Conservation (phyloP, 64 coral and sea anemone species). For the Astreopora myriophthalma region DNA sequence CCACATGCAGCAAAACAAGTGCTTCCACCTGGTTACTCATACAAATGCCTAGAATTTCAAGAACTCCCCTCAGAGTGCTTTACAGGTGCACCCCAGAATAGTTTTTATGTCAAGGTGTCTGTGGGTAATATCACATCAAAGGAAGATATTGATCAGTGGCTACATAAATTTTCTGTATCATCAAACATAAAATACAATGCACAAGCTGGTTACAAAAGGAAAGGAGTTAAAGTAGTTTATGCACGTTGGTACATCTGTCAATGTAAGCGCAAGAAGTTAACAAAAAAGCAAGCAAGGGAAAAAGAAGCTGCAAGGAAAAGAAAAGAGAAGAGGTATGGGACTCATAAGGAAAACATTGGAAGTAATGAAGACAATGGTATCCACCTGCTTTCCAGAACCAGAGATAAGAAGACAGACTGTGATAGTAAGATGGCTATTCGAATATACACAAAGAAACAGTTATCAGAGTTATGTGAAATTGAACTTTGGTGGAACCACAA, state of each 20-base stretch:
- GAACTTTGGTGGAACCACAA: conserved; percentile 33
- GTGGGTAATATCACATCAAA: conserved; percentile 56
- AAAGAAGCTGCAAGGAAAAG: conserved; percentile 23
- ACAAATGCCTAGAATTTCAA: conserved; percentile 45
- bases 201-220: conserved; percentile 43
- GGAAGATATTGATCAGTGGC: conserved; percentile 55
- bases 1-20: conserved; percentile 6
- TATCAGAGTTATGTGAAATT: conserved; percentile 1
- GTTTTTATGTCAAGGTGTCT: conserved; percentile 33
- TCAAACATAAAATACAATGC: conserved; percentile 73
- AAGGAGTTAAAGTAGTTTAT: conserved; percentile 41
- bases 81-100: conserved; percentile 61
- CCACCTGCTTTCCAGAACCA: conserved; percentile 50
- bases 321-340: conserved; percentile 6
- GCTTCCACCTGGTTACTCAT: conserved; percentile 38
- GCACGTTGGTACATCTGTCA: conserved; percentile 26
- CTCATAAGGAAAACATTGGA: conserved; percentile 16
- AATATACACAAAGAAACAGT: conserved; percentile 9
- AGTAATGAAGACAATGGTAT: conserved; percentile 11
- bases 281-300: conserved; percentile 31
- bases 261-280: conserved; percentile 28
- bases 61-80: conserved; percentile 34
- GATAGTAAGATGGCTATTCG: conserved; percentile 58
- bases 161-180: conserved; percentile 18
- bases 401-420: conserved; percentile 73